A percentile compares a stretch with the other conserved stretches of the same genome.
Conservation (phyloP, 2,888 invertebrate species). For the Hyles lineata region DNA sequence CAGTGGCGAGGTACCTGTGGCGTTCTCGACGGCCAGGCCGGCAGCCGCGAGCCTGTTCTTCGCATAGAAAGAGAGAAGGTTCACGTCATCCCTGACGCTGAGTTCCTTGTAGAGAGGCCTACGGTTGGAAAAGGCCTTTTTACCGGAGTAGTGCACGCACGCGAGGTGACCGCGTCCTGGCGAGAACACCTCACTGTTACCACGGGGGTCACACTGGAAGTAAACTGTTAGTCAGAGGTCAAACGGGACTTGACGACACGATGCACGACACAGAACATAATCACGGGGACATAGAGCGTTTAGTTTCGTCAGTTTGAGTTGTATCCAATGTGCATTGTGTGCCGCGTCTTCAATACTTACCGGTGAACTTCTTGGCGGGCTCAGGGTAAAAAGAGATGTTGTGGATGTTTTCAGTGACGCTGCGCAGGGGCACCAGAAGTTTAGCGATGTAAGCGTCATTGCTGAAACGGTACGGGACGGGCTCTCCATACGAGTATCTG, state of each 20-base stretch:
- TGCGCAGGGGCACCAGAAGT: constrained; percentile 87
- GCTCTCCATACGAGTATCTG: constrained; percentile 84
- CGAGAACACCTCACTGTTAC: constrained; percentile 78
- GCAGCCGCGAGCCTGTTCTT: constrained; percentile 90
- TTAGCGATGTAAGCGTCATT: constrained; percentile 90
- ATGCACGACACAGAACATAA: constrained; percentile 41
- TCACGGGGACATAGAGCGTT: constrained; percentile 27
- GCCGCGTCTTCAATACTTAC: constrained; percentile 63
- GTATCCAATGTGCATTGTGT: constrained; percentile 41
- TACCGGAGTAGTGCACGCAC: constrained; percentile 93
- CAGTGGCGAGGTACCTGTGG: constrained; percentile 77
- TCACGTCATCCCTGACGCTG: constrained; percentile 93
- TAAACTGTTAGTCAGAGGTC: constrained; percentile 69
- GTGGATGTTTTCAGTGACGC: constrained; percentile 86
- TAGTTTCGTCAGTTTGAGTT: constrained; percentile 44
- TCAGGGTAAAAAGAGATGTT: constrained; percentile 88
- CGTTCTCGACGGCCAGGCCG: constrained; percentile 77
- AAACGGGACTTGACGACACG: constrained; percentile 44
- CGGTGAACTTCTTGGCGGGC: constrained; percentile 88
- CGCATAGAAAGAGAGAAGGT: constrained; percentile 94
- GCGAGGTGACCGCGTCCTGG: constrained; percentile 93
- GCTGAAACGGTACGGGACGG: constrained; percentile 86
- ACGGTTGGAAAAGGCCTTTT: constrained; percentile 90
- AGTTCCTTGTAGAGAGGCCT: constrained; percentile 89
- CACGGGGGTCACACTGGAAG: constrained; percentile 71